These are phyloP conservation scores for Melanerpes formicivorus DNA, from an alignment of 2,113 vertebrate species.

Conservation along the genomic window DNA sequence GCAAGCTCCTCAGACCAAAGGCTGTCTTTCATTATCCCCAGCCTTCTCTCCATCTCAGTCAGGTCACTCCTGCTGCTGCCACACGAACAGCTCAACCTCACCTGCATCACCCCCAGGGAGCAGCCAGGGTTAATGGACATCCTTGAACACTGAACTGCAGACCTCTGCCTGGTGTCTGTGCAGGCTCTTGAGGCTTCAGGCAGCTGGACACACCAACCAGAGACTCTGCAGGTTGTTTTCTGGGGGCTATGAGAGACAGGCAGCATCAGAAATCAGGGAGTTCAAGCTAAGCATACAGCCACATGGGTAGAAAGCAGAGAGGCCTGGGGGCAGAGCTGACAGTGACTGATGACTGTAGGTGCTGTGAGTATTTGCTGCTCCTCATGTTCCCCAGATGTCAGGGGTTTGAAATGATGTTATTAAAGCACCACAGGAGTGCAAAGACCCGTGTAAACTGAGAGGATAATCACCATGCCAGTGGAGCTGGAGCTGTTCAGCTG, in stretches of 20 bases:
- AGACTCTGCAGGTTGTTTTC: neutral
- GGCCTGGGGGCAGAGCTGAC: slow-evolving; percentile 39
- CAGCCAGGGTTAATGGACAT: neutral
- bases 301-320: slow-evolving; percentile 25
- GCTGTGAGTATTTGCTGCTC: neutral
- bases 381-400: slow-evolving; percentile 56
- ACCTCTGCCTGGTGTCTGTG: neutral
- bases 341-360: slow-evolving; percentile 54
- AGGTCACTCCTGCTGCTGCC: neutral
- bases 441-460: slow-evolving; percentile 71
- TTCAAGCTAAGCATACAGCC: neutral
- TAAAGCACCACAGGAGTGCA: slow-evolving; percentile 58
- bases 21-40: neutral
- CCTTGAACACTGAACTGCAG: neutral
- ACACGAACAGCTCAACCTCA: rapidly evolving
- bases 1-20: neutral
- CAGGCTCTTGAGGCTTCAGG: neutral
- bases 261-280: neutral
- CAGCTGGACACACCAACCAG: neutral
- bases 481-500: slow-evolving; percentile 15
- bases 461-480: slow-evolving; percentile 51
- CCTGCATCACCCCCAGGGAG: neutral
- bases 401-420: slow-evolving; percentile 60
- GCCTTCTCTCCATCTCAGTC: neutral
- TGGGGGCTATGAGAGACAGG: neutral